phyloP scores from a whole-genome alignment of 1,140 invertebrate species.

The Coelopa frigida region DNA sequence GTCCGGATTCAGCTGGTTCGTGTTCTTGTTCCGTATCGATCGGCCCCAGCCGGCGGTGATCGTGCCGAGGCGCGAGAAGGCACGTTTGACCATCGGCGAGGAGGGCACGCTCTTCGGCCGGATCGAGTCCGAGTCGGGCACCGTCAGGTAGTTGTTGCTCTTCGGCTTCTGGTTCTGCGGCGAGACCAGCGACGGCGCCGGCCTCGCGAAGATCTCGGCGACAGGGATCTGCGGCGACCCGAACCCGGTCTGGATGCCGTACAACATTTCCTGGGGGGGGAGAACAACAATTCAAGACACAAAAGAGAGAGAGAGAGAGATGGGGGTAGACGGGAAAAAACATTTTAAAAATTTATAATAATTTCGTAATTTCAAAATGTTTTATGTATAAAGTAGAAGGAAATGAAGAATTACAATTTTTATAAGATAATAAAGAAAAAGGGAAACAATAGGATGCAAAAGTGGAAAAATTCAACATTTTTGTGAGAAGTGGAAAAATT shows the following conservation, averaged over 20 bases:
- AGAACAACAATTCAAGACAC: too few species aligned
- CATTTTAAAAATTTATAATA: too few species aligned
- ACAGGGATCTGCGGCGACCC: conserved; percentile 89
- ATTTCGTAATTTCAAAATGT: too few species aligned
- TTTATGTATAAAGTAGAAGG: too few species aligned
- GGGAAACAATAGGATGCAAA: too few species aligned
- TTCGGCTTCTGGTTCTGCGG: conserved; percentile 72
- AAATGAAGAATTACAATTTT: too few species aligned
- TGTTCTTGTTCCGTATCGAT: conserved; percentile 68
- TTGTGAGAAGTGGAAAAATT: too few species aligned
- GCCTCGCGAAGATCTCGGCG: conserved; percentile 74
- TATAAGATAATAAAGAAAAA: too few species aligned
- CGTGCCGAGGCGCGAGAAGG: conserved; percentile 79
- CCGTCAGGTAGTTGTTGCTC: conserved; percentile 84
- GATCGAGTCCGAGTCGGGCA: conserved; percentile 57
- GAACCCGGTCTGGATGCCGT: conserved; percentile 87
- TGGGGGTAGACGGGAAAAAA: too few species aligned
- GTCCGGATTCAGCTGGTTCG: conserved; percentile 63
- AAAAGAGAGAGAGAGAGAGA: too few species aligned
- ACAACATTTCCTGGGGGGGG: conserved; percentile 89
- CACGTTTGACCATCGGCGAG: conserved; percentile 89
- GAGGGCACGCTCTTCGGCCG: conserved; percentile 87
- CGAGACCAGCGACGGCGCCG: conserved; percentile 74
- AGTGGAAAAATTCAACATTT: too few species aligned
- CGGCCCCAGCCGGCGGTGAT: conserved; percentile 85